Evolutionary conservation across 2,113 vertebrate species (phyloP).

Genomic region (Grallaria varia): DNA sequence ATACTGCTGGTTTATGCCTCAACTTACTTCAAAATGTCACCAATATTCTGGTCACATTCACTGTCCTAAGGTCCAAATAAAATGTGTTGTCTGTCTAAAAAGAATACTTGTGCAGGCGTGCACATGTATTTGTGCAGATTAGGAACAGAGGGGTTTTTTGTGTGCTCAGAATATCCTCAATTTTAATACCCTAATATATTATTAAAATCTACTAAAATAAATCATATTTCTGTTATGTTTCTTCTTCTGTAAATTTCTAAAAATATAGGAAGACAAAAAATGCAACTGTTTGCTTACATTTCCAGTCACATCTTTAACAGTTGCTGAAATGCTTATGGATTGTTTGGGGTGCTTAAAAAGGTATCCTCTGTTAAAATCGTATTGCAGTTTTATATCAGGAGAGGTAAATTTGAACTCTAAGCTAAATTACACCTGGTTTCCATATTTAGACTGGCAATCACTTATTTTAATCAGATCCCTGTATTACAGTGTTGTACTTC

Average conservation of each 20-base stretch:
- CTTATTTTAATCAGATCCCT: slow-evolving; percentile 32
- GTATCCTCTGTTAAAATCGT: not conserved
- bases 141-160: fast-evolving
- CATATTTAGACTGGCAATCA: slow-evolving; percentile 17
- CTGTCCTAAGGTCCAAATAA: not conserved
- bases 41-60: not conserved
- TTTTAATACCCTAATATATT: not conserved
- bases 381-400: not conserved
- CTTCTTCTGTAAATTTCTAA: not conserved
- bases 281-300: not conserved
- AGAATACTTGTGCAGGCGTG: not conserved
- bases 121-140: not conserved
- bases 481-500: not conserved
- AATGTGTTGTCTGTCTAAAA: not conserved
- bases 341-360: not conserved
- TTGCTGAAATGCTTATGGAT: not conserved
- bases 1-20: not conserved
- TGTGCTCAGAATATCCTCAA: not conserved
- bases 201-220: not conserved
- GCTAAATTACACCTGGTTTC: slow-evolving; percentile 13
- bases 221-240: not conserved
- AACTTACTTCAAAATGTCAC: not conserved
- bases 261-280: not conserved
- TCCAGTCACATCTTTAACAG: not conserved
- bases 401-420: not conserved